Evolutionary conservation across 1,140 invertebrate species (phyloP).

Genomic region (Heliothis virescens): DNA sequence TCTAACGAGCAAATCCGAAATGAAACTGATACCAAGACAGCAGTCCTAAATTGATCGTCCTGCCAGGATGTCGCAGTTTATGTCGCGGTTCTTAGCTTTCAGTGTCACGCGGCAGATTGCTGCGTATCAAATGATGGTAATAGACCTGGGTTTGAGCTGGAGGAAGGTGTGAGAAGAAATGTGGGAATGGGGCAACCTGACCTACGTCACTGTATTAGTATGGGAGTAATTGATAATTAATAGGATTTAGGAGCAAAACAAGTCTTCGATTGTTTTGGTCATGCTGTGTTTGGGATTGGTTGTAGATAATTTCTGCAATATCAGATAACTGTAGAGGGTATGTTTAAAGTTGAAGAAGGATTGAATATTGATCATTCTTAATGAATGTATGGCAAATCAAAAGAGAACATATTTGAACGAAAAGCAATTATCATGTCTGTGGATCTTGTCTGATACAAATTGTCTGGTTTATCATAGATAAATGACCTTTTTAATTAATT

Average conservation of each 20-base stretch:
- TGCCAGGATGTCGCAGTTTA: conserved; percentile 41
- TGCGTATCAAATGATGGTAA: conserved; percentile 10
- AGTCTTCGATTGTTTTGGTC: background rate
- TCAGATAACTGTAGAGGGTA: too few relatives aligned
- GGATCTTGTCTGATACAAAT: too few relatives aligned
- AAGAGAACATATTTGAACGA: too few relatives aligned
- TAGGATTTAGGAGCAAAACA: background rate
- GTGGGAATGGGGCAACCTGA: background rate
- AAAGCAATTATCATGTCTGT: too few relatives aligned
- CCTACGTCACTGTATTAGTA: background rate
- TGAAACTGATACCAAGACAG: conserved; percentile 38
- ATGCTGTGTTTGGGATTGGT: too few relatives aligned
- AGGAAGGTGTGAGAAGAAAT: conserved; percentile 2
- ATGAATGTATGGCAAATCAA: too few relatives aligned
- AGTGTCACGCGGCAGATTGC: conserved; percentile 36
- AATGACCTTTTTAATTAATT: background rate
- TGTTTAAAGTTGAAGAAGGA: too few relatives aligned
- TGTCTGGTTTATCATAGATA: too few relatives aligned
- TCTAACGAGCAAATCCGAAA: conserved; percentile 15
- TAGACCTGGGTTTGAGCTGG: background rate
- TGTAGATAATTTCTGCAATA: too few relatives aligned
- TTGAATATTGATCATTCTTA: too few relatives aligned
- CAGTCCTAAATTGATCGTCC: conserved; percentile 48
- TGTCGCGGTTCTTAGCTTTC: conserved; percentile 25
- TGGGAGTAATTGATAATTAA: background rate